Conservation (phyloP, 1,140 invertebrate genomes). For the Lordiphosa stackelbergi region DNA sequence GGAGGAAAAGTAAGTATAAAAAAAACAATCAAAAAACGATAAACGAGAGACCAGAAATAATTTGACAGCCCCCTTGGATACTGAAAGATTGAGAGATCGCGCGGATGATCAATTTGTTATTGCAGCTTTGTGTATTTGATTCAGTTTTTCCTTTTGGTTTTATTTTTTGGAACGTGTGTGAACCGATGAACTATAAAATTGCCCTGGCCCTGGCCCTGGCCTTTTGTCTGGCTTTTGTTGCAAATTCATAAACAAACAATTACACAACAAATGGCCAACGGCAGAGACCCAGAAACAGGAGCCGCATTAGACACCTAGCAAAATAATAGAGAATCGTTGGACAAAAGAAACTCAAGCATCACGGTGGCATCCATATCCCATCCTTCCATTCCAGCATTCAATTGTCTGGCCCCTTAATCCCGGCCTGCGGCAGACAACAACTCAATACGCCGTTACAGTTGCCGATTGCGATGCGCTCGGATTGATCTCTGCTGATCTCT, state of each 20-base stretch:
- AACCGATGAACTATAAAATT: constrained; percentile 60
- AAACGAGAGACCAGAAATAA: constrained; percentile 64
- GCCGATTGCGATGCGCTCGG: constrained; percentile 43
- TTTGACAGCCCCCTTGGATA: constrained; percentile 46
- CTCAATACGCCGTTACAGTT: constrained; percentile 65
- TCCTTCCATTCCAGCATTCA: constrained; percentile 19
- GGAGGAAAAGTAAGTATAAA: constrained; percentile 15
- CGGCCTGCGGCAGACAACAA: constrained; percentile 59
- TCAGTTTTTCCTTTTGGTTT: constrained; percentile 25
- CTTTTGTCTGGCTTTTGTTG: constrained; percentile 62
- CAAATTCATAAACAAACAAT: constrained; percentile 71
- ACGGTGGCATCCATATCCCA: constrained; percentile 55
- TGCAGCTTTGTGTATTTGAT: constrained; percentile 66
- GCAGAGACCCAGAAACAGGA: constrained; percentile 35
- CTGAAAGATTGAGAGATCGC: constrained; percentile 17
- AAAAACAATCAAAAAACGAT: constrained; percentile 71
- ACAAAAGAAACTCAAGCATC: constrained; percentile 37
- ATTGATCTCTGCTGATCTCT: constrained; percentile 47
- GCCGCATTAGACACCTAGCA: constrained; percentile 57
- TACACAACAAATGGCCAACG: constrained; percentile 56
- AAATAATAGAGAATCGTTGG: constrained; percentile 39
- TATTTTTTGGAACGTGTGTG: constrained; percentile 63
- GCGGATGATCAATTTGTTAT: constrained; percentile 54
- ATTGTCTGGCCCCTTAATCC: constrained; percentile 58
- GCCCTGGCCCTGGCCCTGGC: constrained; percentile 58